Base-by-base conservation (phyloP, 2,888 invertebrate species). In the Endomychus coccineus region DNA sequence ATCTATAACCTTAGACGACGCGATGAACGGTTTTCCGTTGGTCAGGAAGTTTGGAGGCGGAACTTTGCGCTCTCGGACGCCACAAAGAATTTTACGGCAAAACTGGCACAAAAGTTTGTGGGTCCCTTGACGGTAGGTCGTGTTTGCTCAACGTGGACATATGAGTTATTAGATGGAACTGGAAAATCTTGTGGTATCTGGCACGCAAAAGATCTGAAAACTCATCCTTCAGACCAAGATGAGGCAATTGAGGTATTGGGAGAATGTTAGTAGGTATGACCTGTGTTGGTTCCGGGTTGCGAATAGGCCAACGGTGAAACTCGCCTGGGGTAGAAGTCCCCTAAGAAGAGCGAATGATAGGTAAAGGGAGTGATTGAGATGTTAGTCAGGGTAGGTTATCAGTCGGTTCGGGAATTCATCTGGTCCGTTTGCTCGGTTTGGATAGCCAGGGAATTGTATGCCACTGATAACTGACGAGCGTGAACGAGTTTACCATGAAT, bases 41-140 rank as follows among this genome's bases (percentile, higher is more conserved):
- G 41, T 1, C 36, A 48, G 7, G 16, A 27, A 6, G 49, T 51
- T 4, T 48, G 45, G 44, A 32, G 39, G 16, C 27, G 34, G 10
- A 42, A 49, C 13, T 32, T 40, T 17, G 35, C 42, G 2, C 28
- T 47, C n/a, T 51, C 52, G 9, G 40, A 43, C 14, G 49, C 49
- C 5, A 35, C 43, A 4, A 36, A 45, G 10, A 22, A 43, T 15
- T 35, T 45, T 14, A 27, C 45, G 1, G 38, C 45, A 1, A 56
- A 57, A 17, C 39, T 56, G 14, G 49, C 50, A 2, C 43, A 42
- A 1, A 51, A 45, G 29, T 55, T 37, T 36, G 17, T 39, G 1
- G 48, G 51, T 3, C 51, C 49, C 3, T 52, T 29, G 21, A 27
- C 6, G 4, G 16, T 44, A 16, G 16, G 24, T 4, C 22, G 27